phyloP scores from a whole-genome alignment of 2,888 invertebrate species.

The Amblyjoppa proteus region DNA sequence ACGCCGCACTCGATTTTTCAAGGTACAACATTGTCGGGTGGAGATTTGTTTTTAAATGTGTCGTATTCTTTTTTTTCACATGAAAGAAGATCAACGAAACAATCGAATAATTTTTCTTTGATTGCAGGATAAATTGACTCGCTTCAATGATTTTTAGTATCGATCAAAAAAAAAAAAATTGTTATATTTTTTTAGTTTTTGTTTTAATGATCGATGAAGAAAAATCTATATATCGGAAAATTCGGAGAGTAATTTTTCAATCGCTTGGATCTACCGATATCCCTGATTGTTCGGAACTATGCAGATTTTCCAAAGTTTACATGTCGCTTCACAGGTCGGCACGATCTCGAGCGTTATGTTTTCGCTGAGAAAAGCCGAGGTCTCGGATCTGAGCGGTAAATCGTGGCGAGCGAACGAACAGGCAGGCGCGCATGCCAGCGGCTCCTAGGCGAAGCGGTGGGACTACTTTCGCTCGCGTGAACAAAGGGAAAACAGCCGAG shows the following conservation, averaged over 20 bases:
- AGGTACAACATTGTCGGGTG: constrained; percentile 75
- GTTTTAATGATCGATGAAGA: no score
- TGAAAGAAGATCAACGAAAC: not conserved
- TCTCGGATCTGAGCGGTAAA: constrained; percentile 56
- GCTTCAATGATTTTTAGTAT: no score
- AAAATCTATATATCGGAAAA: no score
- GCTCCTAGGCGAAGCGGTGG: constrained; percentile 49
- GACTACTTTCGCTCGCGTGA: constrained; percentile 66
- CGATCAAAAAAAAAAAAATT: no score
- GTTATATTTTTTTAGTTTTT: no score
- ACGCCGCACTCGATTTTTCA: constrained; percentile 80
- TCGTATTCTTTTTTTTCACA: not conserved
- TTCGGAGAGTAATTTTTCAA: no score
- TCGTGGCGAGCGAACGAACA: constrained; percentile 46
- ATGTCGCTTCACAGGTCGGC: no score
- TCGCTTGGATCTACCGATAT: no score
- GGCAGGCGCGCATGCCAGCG: constrained; percentile 42
- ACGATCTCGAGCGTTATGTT: not conserved
- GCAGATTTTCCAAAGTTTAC: not conserved
- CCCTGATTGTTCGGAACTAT: not conserved
- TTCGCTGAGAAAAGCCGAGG: constrained; percentile 29
- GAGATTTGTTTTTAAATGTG: not conserved
- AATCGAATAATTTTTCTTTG: not conserved
- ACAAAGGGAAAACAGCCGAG: constrained; percentile 62
- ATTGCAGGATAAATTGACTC: no score